These are phyloP conservation scores for Sycobia sp. DNA, from an alignment of 1,140 invertebrate genomes.

Conservation along the genomic window DNA sequence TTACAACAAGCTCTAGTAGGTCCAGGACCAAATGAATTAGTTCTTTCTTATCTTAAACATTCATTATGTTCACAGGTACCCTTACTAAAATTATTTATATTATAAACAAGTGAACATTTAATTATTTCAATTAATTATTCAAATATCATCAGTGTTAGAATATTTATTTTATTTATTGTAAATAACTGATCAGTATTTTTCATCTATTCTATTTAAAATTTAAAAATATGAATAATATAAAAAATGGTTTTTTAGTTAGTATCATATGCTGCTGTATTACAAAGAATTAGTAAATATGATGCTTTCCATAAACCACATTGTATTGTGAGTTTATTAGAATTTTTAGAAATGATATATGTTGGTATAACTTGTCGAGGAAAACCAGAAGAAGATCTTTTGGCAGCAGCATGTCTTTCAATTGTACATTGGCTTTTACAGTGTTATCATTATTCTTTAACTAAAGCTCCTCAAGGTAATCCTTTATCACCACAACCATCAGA, in stretches of 20 bases:
- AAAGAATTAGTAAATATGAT: slow-evolving; percentile 87
- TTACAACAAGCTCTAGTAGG: slow-evolving; percentile 91
- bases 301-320: slow-evolving; percentile 88
- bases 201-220: background rate
- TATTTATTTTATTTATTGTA: background rate
- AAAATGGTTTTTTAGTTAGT: slow-evolving; percentile 68
- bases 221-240: slow-evolving; percentile 8
- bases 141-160: background rate
- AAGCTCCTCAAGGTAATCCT: slow-evolving; percentile 59
- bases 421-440: slow-evolving; percentile 84
- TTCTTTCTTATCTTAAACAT: slow-evolving; percentile 91
- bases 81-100: no score
- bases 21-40: slow-evolving; percentile 86
- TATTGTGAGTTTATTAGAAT: slow-evolving; percentile 82
- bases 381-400: slow-evolving; percentile 79
- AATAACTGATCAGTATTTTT: background rate
- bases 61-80: slow-evolving; percentile 80
- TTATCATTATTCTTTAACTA: slow-evolving; percentile 68
- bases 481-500: slow-evolving; percentile 63
- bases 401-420: slow-evolving; percentile 75
- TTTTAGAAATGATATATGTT: slow-evolving; percentile 80
- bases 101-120: no score
- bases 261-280: slow-evolving; percentile 86
- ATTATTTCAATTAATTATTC: no score
- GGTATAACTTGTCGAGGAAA: slow-evolving; percentile 75